phyloP scores from a whole-genome alignment of 2,888 invertebrate species.

The Chaetoderma sp. region DNA sequence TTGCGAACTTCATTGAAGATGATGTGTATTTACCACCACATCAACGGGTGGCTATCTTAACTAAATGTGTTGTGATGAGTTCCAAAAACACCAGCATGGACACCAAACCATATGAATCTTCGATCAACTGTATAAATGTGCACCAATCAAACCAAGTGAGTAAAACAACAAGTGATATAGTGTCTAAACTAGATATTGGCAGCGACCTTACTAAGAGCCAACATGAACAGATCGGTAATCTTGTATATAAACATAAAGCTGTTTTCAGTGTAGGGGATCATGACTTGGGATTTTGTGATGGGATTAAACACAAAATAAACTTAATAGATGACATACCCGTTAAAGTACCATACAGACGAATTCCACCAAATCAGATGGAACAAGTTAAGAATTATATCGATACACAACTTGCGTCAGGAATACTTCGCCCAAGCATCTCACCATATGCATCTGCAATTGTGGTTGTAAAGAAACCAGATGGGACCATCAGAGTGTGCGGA shows the following conservation, averaged over 20 bases:
- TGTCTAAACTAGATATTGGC: background rate
- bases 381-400: constrained; percentile 32
- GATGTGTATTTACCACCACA: background rate
- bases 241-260: background rate
- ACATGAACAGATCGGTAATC: background rate
- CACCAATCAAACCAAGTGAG: background rate
- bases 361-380: constrained; percentile 28
- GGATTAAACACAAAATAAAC: constrained; percentile 4
- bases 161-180: too few species aligned
- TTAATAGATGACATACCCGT: constrained; percentile 11
- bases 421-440: constrained; percentile 19
- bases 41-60: background rate
- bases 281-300: constrained; percentile 19
- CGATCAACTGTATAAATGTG: background rate
- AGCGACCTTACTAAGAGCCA: background rate
- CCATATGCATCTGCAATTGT: constrained; percentile 42
- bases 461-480: constrained; percentile 36
- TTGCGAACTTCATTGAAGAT: constrained; percentile 5
- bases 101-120: too few species aligned
- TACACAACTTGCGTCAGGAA: constrained; percentile 12
- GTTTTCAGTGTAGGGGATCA: constrained; percentile 6
- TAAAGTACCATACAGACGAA: constrained; percentile 17
- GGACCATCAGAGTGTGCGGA: constrained; percentile 38
- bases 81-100: too few species aligned
- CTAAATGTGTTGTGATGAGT: background rate